Conservation (phyloP, 2,113 vertebrate species). For the Ellobius talpinus region DNA sequence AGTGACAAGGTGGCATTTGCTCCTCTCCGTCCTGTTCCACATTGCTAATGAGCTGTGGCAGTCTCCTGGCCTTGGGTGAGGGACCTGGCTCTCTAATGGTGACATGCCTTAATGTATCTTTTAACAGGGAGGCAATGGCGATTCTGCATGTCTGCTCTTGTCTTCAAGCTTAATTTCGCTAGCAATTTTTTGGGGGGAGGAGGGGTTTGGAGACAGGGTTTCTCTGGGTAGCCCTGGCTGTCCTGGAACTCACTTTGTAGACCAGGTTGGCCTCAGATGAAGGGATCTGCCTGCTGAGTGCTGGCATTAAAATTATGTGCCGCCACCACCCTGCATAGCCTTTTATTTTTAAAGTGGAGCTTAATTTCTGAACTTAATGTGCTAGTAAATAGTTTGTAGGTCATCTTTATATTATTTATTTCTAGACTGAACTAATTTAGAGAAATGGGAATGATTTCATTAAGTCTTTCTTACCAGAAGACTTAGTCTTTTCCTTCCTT, state of each 20-base stretch:
- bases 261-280: not conserved
- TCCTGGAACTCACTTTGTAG: not conserved
- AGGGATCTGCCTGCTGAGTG: not conserved
- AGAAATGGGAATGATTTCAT: not conserved
- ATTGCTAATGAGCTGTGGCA: not conserved
- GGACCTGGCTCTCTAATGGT: not conserved
- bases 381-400: slow-evolving; percentile 1
- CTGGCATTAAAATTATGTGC: not conserved
- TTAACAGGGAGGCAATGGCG: not conserved
- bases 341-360: not conserved
- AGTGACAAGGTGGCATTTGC: not conserved
- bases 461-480: not conserved
- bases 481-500: not conserved
- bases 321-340: not conserved
- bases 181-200: not conserved
- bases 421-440: slow-evolving; percentile 3
- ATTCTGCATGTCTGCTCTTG: not conserved
- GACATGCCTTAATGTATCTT: not conserved
- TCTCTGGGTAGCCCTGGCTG: not conserved
- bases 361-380: not conserved
- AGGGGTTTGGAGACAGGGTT: not conserved
- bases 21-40: not conserved
- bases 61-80: not conserved
- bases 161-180: slow-evolving; percentile 7
- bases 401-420: not conserved